Base-by-base conservation (phyloP, 2,797 vertebrate genomes). In the Acrossocheilus wenchowensis region DNA sequence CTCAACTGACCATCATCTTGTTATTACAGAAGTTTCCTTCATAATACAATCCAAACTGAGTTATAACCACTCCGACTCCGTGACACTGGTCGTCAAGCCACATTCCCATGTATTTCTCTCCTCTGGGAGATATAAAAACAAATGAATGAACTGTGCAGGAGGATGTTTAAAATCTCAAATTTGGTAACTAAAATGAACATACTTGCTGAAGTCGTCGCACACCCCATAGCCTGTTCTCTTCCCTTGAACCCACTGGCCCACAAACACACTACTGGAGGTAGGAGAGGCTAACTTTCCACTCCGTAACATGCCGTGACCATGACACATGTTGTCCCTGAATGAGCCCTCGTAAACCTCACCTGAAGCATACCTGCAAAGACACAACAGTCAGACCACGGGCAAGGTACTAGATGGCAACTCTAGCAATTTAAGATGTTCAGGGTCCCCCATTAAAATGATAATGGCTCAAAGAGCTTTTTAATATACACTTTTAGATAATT, bases 331-430 rank as follows among this genome's bases (percentile, higher is more conserved):
- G 4, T 99, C 97, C 85, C 93, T 97, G 88, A 99, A 99, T 73
- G 95, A 98, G n/a, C 98, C 98, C 90, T 99, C 98, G 1, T 98
- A 99, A 15, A 99, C 97, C 91, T 99, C 97, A 0, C 98, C 97
- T 0, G 92, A 96, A 43, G 97, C 96, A 11, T 97, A 97, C 91
- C 97, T 97, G 78, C 26, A 62, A 34, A 74, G 23, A 68, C 21
- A 66, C 21, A 39, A 54, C 11, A 87, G 0, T 66, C 89, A 54
- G 92, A 93, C 86, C 9, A 91, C 91, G 3, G 21, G 17, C 14
- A 34, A 60, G 26, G 4, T 62, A 2, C n/a, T 50, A 74, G 54
- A 36, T 52, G 75, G 43, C 43, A 81, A 21, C 23, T 69, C 21
- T n/a, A 81, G 19, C n/a, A 71, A 64, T 71, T 64, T 30, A 34